Percentiles rank a stretch among this genome's conserved stretches.
phyloP scores from a whole-genome alignment of 2,797 vertebrate species.

The Characodon lateralis region DNA sequence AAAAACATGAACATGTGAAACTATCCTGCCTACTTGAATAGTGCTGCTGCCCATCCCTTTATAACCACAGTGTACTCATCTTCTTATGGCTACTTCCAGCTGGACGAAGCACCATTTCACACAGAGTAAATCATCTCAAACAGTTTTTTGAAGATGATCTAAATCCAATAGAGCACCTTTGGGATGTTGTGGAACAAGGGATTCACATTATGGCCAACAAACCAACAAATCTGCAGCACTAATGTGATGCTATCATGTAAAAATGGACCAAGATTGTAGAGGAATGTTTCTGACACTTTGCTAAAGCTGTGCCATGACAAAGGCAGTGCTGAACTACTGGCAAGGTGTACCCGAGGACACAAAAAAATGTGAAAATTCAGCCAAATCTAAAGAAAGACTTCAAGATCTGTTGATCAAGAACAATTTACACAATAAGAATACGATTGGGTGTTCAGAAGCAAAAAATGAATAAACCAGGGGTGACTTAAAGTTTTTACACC shows the following conservation, averaged over 20 bases:
- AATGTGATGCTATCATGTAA: no score
- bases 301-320: background rate
- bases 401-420: background rate
- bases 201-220: background rate
- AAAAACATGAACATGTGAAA: background rate
- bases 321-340: background rate
- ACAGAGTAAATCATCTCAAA: background rate
- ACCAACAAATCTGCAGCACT: background rate
- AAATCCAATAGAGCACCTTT: background rate
- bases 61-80: background rate
- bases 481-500: background rate
- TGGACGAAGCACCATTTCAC: background rate
- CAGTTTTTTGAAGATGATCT: background rate
- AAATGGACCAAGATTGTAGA: background rate
- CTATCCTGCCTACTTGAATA: background rate
- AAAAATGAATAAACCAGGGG: background rate
- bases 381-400: background rate
- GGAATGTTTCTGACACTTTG: background rate
- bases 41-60: background rate
- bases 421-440: background rate
- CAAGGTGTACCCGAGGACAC: background rate
- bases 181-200: background rate
- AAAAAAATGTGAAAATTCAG: background rate
- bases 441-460: background rate
- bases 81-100: background rate